phyloP scores from a whole-genome alignment of 2,888 invertebrate genomes.

The Chrysina gloriosa region DNA sequence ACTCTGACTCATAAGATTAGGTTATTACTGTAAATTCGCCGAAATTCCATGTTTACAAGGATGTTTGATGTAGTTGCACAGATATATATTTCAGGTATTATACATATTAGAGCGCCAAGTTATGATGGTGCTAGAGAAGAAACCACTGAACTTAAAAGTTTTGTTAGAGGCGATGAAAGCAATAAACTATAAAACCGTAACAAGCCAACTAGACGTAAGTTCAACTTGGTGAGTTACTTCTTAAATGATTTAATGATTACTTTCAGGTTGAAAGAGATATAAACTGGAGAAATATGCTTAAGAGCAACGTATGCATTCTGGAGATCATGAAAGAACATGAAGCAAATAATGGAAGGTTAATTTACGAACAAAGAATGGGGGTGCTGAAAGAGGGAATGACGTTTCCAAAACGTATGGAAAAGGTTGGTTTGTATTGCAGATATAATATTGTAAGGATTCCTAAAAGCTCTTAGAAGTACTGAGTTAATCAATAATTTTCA shows the following conservation, averaged over 20 bases:
- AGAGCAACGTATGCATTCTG: conserved; percentile 54
- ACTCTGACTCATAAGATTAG: too few relatives aligned
- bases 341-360: conserved; percentile 52
- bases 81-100: conserved; percentile 53
- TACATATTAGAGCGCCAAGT: conserved; percentile 59
- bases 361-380: conserved; percentile 56
- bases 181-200: conserved; percentile 56
- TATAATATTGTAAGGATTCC: background rate
- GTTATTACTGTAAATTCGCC: too few relatives aligned
- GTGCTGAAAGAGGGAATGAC: conserved; percentile 54
- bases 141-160: conserved; percentile 57
- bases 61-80: too few relatives aligned
- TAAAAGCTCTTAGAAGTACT: background rate
- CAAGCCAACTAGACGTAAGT: conserved; percentile 58
- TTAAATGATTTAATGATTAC: conserved; percentile 21
- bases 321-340: conserved; percentile 54
- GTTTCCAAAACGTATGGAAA: conserved; percentile 60
- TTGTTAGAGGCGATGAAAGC: conserved; percentile 57
- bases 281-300: conserved; percentile 53
- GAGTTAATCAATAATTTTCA: background rate
- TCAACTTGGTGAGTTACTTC: background rate
- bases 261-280: conserved; percentile 57
- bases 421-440: conserved; percentile 49
- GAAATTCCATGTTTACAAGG: too few relatives aligned
- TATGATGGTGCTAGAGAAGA: conserved; percentile 56